These are phyloP conservation scores for Temnothorax ravouxi DNA, from an alignment of 2,888 invertebrate genomes.

Conservation along the genomic window DNA sequence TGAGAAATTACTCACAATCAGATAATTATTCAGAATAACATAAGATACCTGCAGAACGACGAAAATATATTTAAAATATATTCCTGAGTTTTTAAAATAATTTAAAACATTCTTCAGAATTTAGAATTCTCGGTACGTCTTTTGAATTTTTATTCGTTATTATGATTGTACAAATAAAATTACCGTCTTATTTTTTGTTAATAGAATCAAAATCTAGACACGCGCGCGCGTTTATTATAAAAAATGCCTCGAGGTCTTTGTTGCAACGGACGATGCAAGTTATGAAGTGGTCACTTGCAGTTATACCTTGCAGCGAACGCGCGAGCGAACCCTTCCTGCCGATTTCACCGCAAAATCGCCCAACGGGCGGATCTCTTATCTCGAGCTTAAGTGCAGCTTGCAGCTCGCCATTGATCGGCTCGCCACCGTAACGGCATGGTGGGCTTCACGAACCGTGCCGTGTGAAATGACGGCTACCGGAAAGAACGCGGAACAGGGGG, in stretches of 20 bases:
- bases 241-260: slow-evolving; percentile 16
- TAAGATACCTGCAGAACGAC: neutral
- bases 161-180: neutral
- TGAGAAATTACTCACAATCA: neutral
- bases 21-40: neutral
- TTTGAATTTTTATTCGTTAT: neutral
- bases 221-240: slow-evolving; percentile 32
- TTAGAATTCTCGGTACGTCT: neutral
- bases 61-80: neutral
- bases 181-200: neutral
- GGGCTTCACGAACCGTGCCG: slow-evolving; percentile 60
- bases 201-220: neutral
- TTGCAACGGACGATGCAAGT: slow-evolving; percentile 9
- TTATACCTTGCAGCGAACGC: slow-evolving; percentile 23
- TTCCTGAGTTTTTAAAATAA: neutral
- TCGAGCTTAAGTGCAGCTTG: slow-evolving; percentile 59
- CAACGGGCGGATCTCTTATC: slow-evolving; percentile 56
- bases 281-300: slow-evolving; percentile 42
- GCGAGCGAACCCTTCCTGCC: slow-evolving; percentile 47
- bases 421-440: slow-evolving; percentile 62
- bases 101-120: neutral
- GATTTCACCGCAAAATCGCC: slow-evolving; percentile 73
- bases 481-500: slow-evolving; percentile 32
- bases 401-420: slow-evolving; percentile 48
- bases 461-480: slow-evolving; percentile 68